Evolutionary conservation across 1,140 invertebrate genomes (phyloP), one percentile per base, ranked within the genome.

Genomic region (Aphelenchoides fujianensis): DNA sequence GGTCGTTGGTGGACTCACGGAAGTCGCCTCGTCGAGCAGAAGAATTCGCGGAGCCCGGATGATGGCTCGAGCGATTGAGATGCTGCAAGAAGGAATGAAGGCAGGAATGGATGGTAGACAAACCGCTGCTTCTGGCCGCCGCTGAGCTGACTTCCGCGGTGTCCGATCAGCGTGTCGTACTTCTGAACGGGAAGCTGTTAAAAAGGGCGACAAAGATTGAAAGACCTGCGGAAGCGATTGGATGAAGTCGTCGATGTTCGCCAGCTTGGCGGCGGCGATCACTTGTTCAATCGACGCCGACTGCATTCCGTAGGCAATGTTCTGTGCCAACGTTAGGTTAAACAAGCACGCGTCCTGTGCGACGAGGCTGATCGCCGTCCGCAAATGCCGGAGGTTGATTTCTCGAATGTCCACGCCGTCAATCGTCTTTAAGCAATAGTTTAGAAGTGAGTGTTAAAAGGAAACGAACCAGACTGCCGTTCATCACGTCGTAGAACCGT

Each of bases 21-120:
- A 97, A 1, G 96, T 99, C 2, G 96, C 96, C 87, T 99, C 96
- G 84, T 98, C 95, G 85, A 98, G 97, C 19, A 98, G 88, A 31
- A 99, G 87, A 82, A 99, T 95, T 0, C 93, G 93, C 2, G 94
- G 90, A 85, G 93, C 90, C 86, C 78, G 27, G 32, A 80, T 69
- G 32, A 79, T 72, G 9, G 75, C 79, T n/a, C 78, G 35, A 1
- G 78, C 78, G 34, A 80, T 81, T 34, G 78, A 73, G 52, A 80
- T n/a, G n/a, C n/a, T n/a, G n/a, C n/a, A n/a, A n/a, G n/a, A n/a
- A n/a, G n/a, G n/a, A n/a, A n/a, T n/a, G n/a, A n/a, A n/a, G n/a
- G n/a, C n/a, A n/a, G n/a, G n/a, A n/a, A n/a, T n/a, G n/a, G n/a
- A n/a, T n/a, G n/a, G n/a, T n/a, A n/a, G n/a, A n/a, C n/a, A n/a